Base-by-base conservation (phyloP, 2,113 vertebrate genomes). In the Camelus bactrianus region DNA sequence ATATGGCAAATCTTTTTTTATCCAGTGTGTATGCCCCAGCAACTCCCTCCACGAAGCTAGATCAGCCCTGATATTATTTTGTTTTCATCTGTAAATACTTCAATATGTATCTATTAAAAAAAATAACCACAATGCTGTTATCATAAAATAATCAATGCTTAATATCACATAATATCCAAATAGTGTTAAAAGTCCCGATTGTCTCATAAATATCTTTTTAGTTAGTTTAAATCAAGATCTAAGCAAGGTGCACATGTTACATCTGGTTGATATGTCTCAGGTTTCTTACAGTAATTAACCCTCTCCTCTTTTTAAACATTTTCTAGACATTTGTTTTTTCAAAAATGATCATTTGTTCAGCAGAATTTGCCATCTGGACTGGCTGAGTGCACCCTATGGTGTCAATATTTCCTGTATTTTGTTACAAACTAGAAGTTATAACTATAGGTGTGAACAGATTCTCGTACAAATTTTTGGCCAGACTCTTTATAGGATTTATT, bases 81-180 rank as follows among this genome's bases (percentile, higher is more conserved):
- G 22, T 82, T 95, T 70, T 82, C 30, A 96, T 84, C 62, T 93
- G 46, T 35, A 85, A 89, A 89, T 70, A 93, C 7, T 46, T 79
- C 22, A 70, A 10, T 30, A 56, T n/a, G 26, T 69, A 84, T 54
- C 69, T 72, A 90, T 60, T 62, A 79, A 35, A 79, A 24, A 16
- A 64, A 19, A 52, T 60, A 70, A 79, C 3, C 1, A 46, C 17
- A 73, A 76, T 76, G 58, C 26, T 28, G 89, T 22, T 89, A 89
- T 62, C 42, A 83, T 76, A 83, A 95, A 95, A 93, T 60, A 83
- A 82, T 92, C 50, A 89, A 64, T 80, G 79, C 48, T 81, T 88
- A 69, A 8, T 82, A 54, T 84, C 50, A 76, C 17, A 38, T 81
- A 79, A 90, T 77, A 82, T 50, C 3, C 48, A 92, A 73, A 85